phyloP scores from a whole-genome alignment of 1,140 invertebrate genomes.

The Cyphomyrmex costatus region DNA sequence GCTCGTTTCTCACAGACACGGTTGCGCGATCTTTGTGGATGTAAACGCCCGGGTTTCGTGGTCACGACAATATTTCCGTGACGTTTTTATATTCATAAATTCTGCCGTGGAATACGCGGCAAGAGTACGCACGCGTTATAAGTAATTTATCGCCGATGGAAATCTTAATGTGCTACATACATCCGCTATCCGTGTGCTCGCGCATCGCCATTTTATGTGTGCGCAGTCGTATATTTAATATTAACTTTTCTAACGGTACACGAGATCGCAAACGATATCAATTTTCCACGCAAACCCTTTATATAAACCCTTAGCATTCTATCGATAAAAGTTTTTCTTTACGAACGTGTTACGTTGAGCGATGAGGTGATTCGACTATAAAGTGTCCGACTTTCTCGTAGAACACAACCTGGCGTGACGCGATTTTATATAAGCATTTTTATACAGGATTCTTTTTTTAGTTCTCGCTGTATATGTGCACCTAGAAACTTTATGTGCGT shows the following conservation, averaged over 20 bases:
- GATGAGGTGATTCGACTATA: constrained; percentile 8
- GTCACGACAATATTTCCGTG: constrained; percentile 22
- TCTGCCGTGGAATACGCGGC: constrained; percentile 18
- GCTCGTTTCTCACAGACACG: constrained; percentile 26
- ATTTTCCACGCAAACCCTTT: constrained; percentile 26
- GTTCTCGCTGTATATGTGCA: background rate
- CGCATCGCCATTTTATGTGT: background rate
- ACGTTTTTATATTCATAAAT: constrained; percentile 61
- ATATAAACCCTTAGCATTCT: background rate
- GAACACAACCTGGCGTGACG: background rate
- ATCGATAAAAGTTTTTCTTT: constrained; percentile 33
- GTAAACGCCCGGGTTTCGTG: constrained; percentile 24
- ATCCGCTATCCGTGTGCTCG: background rate
- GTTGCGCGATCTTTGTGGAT: background rate
- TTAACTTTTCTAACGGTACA: constrained; percentile 7
- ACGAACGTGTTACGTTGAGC: background rate
- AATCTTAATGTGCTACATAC: constrained; percentile 44
- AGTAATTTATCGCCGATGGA: constrained; percentile 56
- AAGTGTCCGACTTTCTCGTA: constrained; percentile 8
- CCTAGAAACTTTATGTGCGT: background rate
- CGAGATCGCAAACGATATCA: background rate
- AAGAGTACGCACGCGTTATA: constrained; percentile 1
- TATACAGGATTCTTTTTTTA: background rate
- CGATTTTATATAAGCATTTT: background rate
- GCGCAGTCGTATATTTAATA: background rate